Evolutionary conservation across 2,797 vertebrate species (phyloP).

Genomic region (Thunnus albacares): DNA sequence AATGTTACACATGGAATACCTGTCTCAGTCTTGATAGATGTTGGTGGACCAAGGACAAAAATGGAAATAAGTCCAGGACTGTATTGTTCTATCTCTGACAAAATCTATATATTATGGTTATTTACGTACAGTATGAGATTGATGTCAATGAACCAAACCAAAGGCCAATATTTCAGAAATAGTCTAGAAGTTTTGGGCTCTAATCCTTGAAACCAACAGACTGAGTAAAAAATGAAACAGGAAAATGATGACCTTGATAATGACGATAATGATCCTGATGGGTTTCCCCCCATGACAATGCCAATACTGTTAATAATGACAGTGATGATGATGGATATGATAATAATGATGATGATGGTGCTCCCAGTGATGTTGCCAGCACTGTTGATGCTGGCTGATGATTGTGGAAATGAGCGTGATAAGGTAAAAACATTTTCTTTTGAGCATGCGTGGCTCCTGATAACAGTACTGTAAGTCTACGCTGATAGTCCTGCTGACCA

Average conservation of each 20-base stretch:
- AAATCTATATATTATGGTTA: neutral
- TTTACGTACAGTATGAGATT: neutral
- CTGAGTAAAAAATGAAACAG: conserved; percentile 30
- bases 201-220: conserved; percentile 12
- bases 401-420: conserved; percentile 80
- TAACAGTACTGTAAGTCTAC: conserved; percentile 62
- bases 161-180: neutral
- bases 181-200: neutral
- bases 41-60: too few species aligned
- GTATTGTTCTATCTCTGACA: neutral
- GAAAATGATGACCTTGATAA: conserved; percentile 55
- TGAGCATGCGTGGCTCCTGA: conserved; percentile 62
- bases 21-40: too few species aligned
- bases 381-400: conserved; percentile 61
- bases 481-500: conserved; percentile 50
- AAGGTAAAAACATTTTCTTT: conserved; percentile 71
- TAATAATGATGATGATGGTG: conserved; percentile 44
- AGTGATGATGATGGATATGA: conserved; percentile 73
- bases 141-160: neutral
- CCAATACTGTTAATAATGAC: conserved; percentile 70
- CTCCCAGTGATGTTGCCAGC: conserved; percentile 53
- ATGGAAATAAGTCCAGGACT: too few species aligned
- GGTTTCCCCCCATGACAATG: conserved; percentile 67
- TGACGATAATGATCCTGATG: conserved; percentile 67
- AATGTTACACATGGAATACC: too few species aligned